Evolutionary conservation across 2,113 vertebrate species (phyloP).

Genomic region (Ageneiosus marmoratus): DNA sequence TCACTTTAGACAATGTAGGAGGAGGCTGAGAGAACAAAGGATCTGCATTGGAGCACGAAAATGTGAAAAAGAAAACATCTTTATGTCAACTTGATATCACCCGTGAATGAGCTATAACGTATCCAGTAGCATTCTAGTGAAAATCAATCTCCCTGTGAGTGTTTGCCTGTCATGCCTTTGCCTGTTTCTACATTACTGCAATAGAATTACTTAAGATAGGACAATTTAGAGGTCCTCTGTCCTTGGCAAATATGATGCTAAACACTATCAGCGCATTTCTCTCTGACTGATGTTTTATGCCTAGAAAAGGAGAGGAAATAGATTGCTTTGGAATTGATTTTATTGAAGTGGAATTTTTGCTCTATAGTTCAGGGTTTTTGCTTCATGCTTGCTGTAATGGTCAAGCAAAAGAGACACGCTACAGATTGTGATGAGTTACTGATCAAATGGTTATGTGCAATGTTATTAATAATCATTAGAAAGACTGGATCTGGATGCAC

Average conservation of each 20-base stretch:
- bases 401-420: neutral
- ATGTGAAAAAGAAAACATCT: slow-evolving; percentile 8
- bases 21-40: slow-evolving; percentile 2
- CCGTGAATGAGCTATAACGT: slow-evolving; percentile 1
- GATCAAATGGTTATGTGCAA: neutral
- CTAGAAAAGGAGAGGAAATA: neutral
- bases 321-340: slow-evolving; percentile 23
- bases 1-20: slow-evolving; percentile 4
- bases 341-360: neutral
- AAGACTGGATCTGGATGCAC: neutral
- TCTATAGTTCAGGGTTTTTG: neutral
- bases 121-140: neutral
- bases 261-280: slow-evolving; percentile 11
- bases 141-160: slow-evolving; percentile 13
- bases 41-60: neutral
- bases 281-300: neutral
- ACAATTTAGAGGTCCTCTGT: slow-evolving; percentile 11
- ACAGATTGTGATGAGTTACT: neutral
- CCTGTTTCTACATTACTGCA: slow-evolving; percentile 14
- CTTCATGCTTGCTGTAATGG: neutral
- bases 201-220: slow-evolving; percentile 29
- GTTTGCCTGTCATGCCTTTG: neutral
- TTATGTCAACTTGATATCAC: slow-evolving; percentile 7
- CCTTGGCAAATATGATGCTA: slow-evolving; percentile 10
- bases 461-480: neutral